phyloP scores from a whole-genome alignment of 2,888 invertebrate genomes.

The Alloscopus bannaensis region DNA sequence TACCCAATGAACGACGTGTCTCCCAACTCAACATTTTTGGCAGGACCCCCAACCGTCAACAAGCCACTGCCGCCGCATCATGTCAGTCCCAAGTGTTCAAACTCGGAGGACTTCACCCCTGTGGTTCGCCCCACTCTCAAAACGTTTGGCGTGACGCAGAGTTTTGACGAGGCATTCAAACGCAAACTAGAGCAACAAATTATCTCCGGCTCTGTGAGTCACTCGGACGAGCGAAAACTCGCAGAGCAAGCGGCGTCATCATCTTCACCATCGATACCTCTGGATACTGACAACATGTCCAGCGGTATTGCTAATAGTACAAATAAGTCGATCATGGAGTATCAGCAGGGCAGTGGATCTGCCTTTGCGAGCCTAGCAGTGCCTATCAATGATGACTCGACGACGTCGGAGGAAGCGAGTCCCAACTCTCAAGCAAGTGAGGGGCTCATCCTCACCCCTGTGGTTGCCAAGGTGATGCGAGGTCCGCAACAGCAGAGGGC shows the following conservation, averaged over 20 bases:
- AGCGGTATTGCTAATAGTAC: too few relatives aligned
- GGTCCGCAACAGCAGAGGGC: conserved; percentile 85
- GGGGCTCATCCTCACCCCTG: conserved; percentile 73
- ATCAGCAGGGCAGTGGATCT: conserved; percentile 56
- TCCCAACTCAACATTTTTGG: conserved; percentile 6
- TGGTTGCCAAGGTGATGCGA: conserved; percentile 84
- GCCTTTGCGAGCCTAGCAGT: conserved; percentile 61
- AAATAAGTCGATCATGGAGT: conserved; percentile 49
- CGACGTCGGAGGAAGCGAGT: neutral
- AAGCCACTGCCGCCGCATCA: conserved; percentile 9
- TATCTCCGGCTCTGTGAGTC: conserved; percentile 37
- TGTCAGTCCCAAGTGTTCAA: neutral
- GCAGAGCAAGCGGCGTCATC: neutral
- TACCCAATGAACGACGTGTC: conserved; percentile 19
- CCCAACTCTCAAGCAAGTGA: conserved; percentile 21
- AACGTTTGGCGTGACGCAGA: conserved; percentile 64
- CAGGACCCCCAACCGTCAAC: neutral
- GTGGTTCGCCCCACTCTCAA: conserved; percentile 60
- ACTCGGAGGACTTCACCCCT: conserved; percentile 51
- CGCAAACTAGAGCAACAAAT: conserved; percentile 56
- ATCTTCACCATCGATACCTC: neutral
- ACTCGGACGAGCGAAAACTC: conserved; percentile 28
- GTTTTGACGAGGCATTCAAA: conserved; percentile 68
- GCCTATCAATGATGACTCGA: conserved; percentile 10
- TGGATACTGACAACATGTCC: neutral